phyloP scores from a whole-genome alignment of 2,888 invertebrate genomes.

The Ellobium chinense region DNA sequence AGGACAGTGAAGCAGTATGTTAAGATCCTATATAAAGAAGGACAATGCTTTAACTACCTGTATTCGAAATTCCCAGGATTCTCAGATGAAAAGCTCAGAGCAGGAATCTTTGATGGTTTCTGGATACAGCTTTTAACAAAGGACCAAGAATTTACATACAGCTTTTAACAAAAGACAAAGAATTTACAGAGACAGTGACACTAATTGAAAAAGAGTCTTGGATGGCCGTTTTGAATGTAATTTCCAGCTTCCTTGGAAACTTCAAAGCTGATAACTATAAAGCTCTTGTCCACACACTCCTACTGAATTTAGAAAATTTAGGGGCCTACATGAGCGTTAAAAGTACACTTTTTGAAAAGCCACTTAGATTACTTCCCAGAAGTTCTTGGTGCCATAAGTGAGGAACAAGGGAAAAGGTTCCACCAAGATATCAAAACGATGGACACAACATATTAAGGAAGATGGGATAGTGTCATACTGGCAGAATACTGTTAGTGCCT shows the following conservation, averaged over 20 bases:
- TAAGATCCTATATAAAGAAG: too few relatives aligned
- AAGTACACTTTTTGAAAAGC: not conserved
- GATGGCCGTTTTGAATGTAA: too few relatives aligned
- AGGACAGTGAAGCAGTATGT: too few relatives aligned
- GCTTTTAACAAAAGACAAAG: too few relatives aligned
- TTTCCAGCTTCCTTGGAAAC: not conserved
- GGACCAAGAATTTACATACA: too few relatives aligned
- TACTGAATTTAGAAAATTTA: not conserved
- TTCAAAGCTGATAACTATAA: not conserved
- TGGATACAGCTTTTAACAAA: too few relatives aligned
- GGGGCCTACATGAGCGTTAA: not conserved
- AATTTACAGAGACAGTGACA: too few relatives aligned
- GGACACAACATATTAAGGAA: not conserved
- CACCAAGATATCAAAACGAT: not conserved
- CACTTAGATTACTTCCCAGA: not conserved
- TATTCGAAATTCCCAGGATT: too few relatives aligned
- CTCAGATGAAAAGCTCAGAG: too few relatives aligned
- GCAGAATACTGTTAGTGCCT: not conserved
- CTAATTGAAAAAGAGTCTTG: too few relatives aligned
- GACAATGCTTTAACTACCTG: too few relatives aligned
- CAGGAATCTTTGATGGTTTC: too few relatives aligned
- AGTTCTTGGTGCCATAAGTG: not conserved
- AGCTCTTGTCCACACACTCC: not conserved
- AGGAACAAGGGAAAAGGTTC: not conserved
- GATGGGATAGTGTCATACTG: not conserved